Percentiles rank a stretch among this genome's conserved stretches.
Evolutionary conservation across 2,113 vertebrate species (phyloP).

Genomic region (Rhizomys pruinosus): DNA sequence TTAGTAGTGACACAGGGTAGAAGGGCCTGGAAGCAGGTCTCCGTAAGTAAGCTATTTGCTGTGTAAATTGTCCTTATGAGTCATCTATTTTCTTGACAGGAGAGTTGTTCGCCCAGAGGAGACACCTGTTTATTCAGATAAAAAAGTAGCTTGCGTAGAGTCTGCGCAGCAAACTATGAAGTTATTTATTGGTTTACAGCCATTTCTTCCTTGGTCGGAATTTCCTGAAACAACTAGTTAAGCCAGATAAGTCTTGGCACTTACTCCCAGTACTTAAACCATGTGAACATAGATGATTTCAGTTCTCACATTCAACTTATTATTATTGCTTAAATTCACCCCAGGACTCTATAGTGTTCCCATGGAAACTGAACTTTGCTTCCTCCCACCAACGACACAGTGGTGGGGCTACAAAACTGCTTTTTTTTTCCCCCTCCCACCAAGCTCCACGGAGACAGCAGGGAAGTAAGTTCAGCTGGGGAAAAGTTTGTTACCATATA

Average conservation of each 20-base stretch:
- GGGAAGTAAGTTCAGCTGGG: background rate
- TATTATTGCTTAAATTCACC: background rate
- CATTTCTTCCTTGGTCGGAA: constrained; percentile 12
- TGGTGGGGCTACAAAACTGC: background rate
- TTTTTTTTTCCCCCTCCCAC: background rate
- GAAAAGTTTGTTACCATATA: background rate
- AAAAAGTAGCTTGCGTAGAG: background rate
- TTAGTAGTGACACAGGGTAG: background rate
- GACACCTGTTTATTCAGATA: constrained; percentile 6
- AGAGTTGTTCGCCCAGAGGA: background rate
- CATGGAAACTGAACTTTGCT: constrained; percentile 20
- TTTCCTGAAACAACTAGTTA: constrained; percentile 10
- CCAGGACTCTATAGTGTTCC: background rate
- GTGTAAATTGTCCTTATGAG: constrained; percentile 7
- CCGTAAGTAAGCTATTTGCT: background rate
- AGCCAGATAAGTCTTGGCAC: background rate
- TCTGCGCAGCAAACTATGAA: background rate
- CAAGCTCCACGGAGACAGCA: background rate
- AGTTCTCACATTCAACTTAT: background rate
- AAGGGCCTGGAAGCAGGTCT: background rate
- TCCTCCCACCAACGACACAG: background rate
- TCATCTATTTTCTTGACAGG: background rate
- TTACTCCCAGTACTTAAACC: background rate
- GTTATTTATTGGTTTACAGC: constrained; percentile 34
- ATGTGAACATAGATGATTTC: background rate